Evolutionary conservation across 2,797 vertebrate species (phyloP).

Genomic region (Enteromius afrohamiltoni): DNA sequence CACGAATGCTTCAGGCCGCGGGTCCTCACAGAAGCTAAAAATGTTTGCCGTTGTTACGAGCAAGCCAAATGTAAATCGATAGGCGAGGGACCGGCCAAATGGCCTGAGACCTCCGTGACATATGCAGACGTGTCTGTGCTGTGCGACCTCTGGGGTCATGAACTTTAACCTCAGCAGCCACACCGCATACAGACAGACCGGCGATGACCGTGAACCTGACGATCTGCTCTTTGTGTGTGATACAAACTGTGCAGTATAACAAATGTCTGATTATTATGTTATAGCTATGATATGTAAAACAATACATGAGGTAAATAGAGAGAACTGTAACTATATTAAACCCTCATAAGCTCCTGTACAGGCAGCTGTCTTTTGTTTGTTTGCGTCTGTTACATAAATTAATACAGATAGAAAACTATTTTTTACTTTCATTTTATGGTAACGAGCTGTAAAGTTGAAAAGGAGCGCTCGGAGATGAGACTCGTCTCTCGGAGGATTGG

Average conservation of each 20-base stretch:
- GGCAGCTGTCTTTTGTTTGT: not conserved
- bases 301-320: not conserved
- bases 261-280: not conserved
- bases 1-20: not conserved
- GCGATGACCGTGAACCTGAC: slow-evolving; percentile 58
- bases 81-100: slow-evolving; percentile 49
- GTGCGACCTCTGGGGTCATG: slow-evolving; percentile 49
- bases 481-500: no score
- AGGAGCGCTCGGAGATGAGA: not conserved
- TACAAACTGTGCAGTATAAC: not conserved
- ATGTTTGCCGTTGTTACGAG: slow-evolving; percentile 7
- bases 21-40: not conserved
- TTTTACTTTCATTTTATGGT: not conserved
- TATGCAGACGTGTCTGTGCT: slow-evolving; percentile 35
- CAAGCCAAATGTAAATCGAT: slow-evolving; percentile 43
- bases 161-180: slow-evolving; percentile 49
- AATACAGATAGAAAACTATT: not conserved
- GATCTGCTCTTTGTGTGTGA: slow-evolving; percentile 15
- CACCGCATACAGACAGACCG: slow-evolving; percentile 25
- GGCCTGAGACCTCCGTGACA: slow-evolving; percentile 52
- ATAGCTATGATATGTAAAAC: not conserved
- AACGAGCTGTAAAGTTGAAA: not conserved
- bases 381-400: not conserved
- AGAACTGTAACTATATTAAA: not conserved
- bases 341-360: not conserved